phyloP scores from a whole-genome alignment of 2,113 vertebrate genomes.

The Orcinus orca region DNA sequence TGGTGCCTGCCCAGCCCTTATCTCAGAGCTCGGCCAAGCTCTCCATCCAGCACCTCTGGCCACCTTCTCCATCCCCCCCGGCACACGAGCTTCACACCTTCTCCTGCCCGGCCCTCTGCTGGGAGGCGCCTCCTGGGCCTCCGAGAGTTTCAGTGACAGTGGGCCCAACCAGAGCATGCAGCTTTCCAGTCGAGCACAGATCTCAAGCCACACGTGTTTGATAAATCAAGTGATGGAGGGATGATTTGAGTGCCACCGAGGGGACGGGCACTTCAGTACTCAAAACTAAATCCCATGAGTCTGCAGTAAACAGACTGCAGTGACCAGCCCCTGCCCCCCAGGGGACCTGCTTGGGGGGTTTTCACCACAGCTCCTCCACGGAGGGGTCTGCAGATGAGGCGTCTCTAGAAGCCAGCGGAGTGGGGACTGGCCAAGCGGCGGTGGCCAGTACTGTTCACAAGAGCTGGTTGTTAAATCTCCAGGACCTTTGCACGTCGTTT shows the following conservation, averaged over 20 bases:
- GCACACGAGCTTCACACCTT: rapidly evolving
- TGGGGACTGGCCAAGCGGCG: rapidly evolving
- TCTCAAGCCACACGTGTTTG: rapidly evolving
- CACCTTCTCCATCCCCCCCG: rapidly evolving
- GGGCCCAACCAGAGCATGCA: not conserved
- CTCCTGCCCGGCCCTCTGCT: rapidly evolving
- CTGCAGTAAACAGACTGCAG: not conserved
- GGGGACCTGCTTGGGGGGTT: no score
- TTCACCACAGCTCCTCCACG: rapidly evolving
- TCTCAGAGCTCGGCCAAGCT: not conserved
- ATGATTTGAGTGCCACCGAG: rapidly evolving
- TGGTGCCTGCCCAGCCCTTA: rapidly evolving
- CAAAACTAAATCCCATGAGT: rapidly evolving
- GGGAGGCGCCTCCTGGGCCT: not conserved
- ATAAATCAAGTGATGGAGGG: no score
- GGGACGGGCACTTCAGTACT: not conserved
- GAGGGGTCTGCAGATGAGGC: not conserved
- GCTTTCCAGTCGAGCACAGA: not conserved
- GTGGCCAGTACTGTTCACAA: rapidly evolving
- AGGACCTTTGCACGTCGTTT: rapidly evolving
- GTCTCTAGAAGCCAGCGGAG: not conserved
- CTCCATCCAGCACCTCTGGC: rapidly evolving
- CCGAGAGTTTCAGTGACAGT: not conserved
- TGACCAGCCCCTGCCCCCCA: rapidly evolving
- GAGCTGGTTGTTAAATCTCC: rapidly evolving